Evolutionary conservation across 2,888 invertebrate genomes (phyloP).

Genomic region (Lamproptera curius): DNA sequence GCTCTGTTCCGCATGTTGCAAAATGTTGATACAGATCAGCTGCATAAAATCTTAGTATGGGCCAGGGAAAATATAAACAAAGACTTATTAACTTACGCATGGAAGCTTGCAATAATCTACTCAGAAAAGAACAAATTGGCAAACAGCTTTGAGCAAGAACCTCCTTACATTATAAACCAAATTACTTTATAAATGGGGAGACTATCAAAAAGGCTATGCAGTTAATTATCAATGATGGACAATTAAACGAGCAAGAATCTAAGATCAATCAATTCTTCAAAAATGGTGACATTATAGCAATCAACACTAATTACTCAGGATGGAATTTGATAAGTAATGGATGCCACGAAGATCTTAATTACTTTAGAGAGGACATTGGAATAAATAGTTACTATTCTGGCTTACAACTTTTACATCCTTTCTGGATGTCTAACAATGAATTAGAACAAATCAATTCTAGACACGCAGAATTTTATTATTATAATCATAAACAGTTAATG

Average conservation of each 20-base stretch:
- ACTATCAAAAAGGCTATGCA: slow-evolving; percentile 56
- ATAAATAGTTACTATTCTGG: slow-evolving; percentile 79
- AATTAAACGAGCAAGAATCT: slow-evolving; percentile 36
- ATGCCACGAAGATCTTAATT: slow-evolving; percentile 74
- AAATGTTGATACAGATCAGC: slow-evolving; percentile 52
- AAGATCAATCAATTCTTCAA: slow-evolving; percentile 42
- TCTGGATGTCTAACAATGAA: slow-evolving; percentile 76
- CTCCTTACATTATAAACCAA: slow-evolving; percentile 71
- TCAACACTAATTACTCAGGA: slow-evolving; percentile 65
- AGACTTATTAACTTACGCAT: slow-evolving; percentile 68
- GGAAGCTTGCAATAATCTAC: slow-evolving; percentile 26
- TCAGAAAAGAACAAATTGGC: slow-evolving; percentile 18
- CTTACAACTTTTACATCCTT: slow-evolving; percentile 75
- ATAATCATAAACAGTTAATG: slow-evolving; percentile 53
- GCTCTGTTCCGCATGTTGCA: slow-evolving; percentile 63
- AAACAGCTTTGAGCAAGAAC: slow-evolving; percentile 40
- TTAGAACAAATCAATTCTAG: slow-evolving; percentile 49
- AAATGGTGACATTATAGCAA: slow-evolving; percentile 37
- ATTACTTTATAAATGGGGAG: slow-evolving; percentile 59
- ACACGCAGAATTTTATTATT: slow-evolving; percentile 61
- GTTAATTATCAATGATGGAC: slow-evolving; percentile 40
- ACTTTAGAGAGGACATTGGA: slow-evolving; percentile 81
- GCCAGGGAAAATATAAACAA: slow-evolving; percentile 62
- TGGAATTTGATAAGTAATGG: slow-evolving; percentile 70
- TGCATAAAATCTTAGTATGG: slow-evolving; percentile 52